A percentile compares a stretch with the other conserved stretches of the same genome.
These are phyloP conservation scores for Acrocephalus scirpaceus DNA, from an alignment of 2,797 vertebrate species.

Conservation along the genomic window DNA sequence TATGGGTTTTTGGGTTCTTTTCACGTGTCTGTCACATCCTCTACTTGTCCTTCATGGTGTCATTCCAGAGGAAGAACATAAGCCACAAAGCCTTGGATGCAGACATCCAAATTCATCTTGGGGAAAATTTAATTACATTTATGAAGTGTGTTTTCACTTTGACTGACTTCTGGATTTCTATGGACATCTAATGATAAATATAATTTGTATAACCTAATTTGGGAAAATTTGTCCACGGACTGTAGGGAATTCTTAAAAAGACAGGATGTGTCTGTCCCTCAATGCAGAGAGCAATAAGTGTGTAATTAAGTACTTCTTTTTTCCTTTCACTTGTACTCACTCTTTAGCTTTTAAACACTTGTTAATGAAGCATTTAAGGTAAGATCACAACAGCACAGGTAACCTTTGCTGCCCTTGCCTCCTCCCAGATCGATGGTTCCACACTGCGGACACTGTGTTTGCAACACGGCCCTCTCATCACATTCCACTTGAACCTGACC, in stretches of 20 bases:
- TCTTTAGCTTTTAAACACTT: background rate
- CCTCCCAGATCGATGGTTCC: slow-evolving; percentile 91
- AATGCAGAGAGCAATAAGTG: background rate
- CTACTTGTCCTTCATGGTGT: background rate
- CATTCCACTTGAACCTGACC: slow-evolving; percentile 98
- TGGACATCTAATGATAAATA: background rate
- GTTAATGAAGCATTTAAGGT: background rate
- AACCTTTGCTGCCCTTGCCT: background rate
- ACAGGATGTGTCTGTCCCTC: background rate
- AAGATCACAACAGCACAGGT: background rate
- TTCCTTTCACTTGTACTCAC: background rate
- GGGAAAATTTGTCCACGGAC: background rate
- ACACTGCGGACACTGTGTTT: slow-evolving; percentile 95
- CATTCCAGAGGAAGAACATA: background rate
- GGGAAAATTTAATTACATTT: background rate
- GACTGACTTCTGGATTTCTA: background rate
- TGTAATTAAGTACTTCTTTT: background rate
- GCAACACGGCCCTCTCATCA: slow-evolving; percentile 96
- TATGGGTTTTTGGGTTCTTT: background rate
- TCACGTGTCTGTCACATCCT: background rate
- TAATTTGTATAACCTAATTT: background rate
- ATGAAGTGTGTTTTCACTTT: background rate
- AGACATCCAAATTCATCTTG: background rate
- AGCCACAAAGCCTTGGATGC: background rate
- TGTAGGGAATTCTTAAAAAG: background rate